phyloP scores from a whole-genome alignment of 2,797 vertebrate genomes.

The Triplophysa bombifrons region DNA sequence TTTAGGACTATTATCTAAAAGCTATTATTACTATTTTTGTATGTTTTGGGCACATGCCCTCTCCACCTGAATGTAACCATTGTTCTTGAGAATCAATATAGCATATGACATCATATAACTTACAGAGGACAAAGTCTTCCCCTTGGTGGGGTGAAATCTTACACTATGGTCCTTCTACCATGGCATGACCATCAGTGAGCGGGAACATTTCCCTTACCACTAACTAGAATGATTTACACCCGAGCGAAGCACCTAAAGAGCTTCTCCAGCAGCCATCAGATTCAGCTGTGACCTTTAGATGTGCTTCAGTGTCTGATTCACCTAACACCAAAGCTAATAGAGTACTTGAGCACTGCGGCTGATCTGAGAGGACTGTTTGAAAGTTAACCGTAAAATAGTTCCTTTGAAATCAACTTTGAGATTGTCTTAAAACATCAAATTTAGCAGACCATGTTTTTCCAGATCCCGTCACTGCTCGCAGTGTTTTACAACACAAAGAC shows the following conservation, averaged over 20 bases:
- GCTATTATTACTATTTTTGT: background rate
- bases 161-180: constrained; percentile 25
- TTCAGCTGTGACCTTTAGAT: constrained; percentile 73
- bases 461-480: background rate
- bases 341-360: constrained; percentile 34
- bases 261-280: constrained; percentile 61
- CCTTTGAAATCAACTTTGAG: constrained; percentile 34
- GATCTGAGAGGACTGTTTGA: constrained; percentile 27
- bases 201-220: constrained; percentile 25
- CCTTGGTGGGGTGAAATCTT: background rate
- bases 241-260: constrained; percentile 38
- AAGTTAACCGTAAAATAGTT: constrained; percentile 31
- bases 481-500: constrained; percentile 16
- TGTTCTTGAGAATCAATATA: background rate
- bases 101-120: background rate
- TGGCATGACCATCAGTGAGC: constrained; percentile 4
- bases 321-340: constrained; percentile 58
- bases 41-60: background rate
- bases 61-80: background rate
- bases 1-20: too few species aligned
- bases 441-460: background rate
- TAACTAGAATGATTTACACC: constrained; percentile 46
- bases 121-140: constrained; percentile 1
- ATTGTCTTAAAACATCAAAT: constrained; percentile 1
- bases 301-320: constrained; percentile 70